These are phyloP conservation scores for Cherax quadricarinatus DNA, from an alignment of 1,140 invertebrate genomes.

Conservation along the genomic window DNA sequence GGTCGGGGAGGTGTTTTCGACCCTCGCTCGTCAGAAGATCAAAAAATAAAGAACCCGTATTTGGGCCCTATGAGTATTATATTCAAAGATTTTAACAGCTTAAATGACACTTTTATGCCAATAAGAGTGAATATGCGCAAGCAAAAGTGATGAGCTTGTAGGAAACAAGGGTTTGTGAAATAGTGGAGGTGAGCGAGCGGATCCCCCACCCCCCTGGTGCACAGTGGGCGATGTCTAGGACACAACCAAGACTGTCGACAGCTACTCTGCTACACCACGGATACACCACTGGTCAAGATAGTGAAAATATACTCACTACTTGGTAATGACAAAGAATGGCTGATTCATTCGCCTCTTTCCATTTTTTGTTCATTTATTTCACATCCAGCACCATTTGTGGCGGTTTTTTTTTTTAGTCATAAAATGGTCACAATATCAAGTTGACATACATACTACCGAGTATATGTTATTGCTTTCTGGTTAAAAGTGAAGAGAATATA, in stretches of 20 bases:
- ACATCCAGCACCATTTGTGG: constrained; percentile 47
- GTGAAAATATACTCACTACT: constrained; percentile 66
- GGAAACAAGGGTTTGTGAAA: background rate
- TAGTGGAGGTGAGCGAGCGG: no score
- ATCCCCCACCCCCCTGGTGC: background rate
- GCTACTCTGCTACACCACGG: constrained; percentile 55
- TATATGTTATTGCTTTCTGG: constrained; percentile 69
- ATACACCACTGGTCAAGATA: constrained; percentile 58
- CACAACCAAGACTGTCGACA: constrained; percentile 62
- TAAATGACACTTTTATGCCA: background rate
- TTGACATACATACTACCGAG: constrained; percentile 70
- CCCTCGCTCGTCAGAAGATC: background rate
- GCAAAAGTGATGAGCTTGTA: background rate
- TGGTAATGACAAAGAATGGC: constrained; percentile 52
- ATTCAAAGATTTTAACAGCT: background rate
- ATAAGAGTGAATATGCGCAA: background rate
- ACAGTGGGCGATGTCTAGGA: constrained; percentile 20
- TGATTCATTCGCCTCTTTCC: constrained; percentile 12
- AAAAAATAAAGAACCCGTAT: background rate
- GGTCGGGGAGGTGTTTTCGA: background rate
- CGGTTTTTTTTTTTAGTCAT: constrained; percentile 51
- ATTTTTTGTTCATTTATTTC: constrained; percentile 24
- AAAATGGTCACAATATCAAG: constrained; percentile 65
- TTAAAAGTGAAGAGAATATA: constrained; percentile 60
- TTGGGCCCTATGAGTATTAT: background rate